Evolutionary conservation across 2,113 vertebrate genomes (phyloP).

Genomic region (Myrmecobius fasciatus): DNA sequence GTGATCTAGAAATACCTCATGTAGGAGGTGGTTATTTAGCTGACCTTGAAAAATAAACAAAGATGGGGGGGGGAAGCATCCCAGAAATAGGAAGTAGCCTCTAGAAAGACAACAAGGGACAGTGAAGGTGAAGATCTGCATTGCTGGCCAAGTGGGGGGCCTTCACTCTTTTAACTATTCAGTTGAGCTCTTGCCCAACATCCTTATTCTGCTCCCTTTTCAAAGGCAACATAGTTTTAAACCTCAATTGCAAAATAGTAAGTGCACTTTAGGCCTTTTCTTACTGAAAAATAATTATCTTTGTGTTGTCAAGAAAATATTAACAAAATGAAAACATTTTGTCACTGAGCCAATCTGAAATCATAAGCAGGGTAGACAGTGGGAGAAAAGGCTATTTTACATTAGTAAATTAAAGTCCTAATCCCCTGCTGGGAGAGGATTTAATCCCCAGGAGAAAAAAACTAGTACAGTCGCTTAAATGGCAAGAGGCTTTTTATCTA

Average conservation of each 20-base stretch:
- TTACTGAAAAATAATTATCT: constrained; percentile 27
- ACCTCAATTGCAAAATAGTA: neutral
- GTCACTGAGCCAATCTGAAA: constrained; percentile 15
- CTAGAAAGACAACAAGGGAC: neutral
- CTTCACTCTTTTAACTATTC: neutral
- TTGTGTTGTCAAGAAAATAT: constrained; percentile 25
- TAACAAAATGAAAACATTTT: constrained; percentile 21
- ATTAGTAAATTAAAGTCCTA: constrained; percentile 13
- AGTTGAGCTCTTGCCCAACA: neutral
- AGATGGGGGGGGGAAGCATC: neutral
- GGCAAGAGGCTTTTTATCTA: neutral
- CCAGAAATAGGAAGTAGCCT: neutral
- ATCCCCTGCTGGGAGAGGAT: neutral
- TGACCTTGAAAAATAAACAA: neutral
- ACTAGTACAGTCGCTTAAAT: neutral
- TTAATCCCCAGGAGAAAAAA: neutral
- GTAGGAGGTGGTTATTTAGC: neutral
- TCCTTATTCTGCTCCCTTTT: constrained; percentile 10
- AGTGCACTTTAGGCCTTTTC: neutral
- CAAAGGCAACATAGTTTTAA: constrained; percentile 28
- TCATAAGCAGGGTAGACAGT: neutral
- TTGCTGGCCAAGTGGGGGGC: neutral
- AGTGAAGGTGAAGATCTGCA: neutral
- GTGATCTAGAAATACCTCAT: neutral
- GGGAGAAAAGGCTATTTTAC: neutral